Percentiles rank a stretch among this genome's conserved stretches.
These are phyloP conservation scores for Lagocephalus sceleratus DNA, from an alignment of 2,797 vertebrate genomes.

Conservation along the genomic window DNA sequence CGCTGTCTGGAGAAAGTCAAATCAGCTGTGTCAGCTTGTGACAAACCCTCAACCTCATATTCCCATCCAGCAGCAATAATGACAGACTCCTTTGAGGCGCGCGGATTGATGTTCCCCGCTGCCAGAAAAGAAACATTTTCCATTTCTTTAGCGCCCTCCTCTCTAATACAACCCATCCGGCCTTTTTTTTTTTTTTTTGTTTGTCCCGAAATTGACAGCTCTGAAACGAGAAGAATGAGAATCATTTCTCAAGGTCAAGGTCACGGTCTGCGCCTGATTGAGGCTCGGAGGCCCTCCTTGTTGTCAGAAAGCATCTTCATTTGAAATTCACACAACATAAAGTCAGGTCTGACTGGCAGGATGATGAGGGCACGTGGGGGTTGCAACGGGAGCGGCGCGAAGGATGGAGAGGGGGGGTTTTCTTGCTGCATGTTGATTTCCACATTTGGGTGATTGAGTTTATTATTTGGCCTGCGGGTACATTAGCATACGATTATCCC, in stretches of 20 bases:
- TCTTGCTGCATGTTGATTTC: constrained; percentile 54
- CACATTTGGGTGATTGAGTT: constrained; percentile 69
- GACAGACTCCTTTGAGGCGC: constrained; percentile 16
- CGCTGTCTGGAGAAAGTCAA: constrained; percentile 22
- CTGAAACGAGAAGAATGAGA: constrained; percentile 46
- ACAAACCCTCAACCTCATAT: constrained; percentile 19
- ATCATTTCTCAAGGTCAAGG: constrained; percentile 45
- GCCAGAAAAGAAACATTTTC: constrained; percentile 39
- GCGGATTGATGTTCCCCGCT: constrained; percentile 24
- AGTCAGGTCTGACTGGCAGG: constrained; percentile 53
- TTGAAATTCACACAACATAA: constrained; percentile 55
- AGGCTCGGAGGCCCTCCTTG: constrained; percentile 32
- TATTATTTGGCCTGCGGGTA: constrained; percentile 51
- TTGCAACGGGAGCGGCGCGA: constrained; percentile 33
- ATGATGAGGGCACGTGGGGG: constrained; percentile 25
- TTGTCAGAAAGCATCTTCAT: constrained; percentile 43
- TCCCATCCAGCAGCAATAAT: constrained; percentile 15
- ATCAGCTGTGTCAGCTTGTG: constrained; percentile 31
- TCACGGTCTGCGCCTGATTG: constrained; percentile 35
- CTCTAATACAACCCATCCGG: constrained; percentile 31
- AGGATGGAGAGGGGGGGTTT: constrained; percentile 41
- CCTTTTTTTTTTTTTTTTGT: too few relatives aligned
- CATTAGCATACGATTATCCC: constrained; percentile 67
- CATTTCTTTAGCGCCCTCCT: constrained; percentile 14
- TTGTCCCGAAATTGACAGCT: constrained; percentile 49